Conservation (phyloP, 2,888 invertebrate species). For the Digitonthophagus gazella region DNA sequence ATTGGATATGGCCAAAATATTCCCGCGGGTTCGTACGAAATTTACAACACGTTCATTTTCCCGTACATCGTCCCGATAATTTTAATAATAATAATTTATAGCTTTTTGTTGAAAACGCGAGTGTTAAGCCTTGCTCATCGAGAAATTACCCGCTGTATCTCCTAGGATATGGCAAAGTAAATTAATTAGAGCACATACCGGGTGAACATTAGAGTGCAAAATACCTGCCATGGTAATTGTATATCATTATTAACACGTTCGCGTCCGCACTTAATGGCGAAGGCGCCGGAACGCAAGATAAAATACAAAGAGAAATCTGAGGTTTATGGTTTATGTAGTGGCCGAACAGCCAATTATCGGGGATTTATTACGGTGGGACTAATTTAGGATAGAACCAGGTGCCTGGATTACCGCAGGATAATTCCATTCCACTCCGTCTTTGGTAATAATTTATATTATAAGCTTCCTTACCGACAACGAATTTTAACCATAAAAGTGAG, state of each 20-base stretch:
- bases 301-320: slow-evolving; percentile 41
- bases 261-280: slow-evolving; percentile 21
- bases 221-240: slow-evolving; percentile 21
- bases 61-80: not conserved
- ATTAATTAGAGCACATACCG: slow-evolving; percentile 6
- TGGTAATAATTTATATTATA: slow-evolving; percentile 14
- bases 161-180: slow-evolving; percentile 5
- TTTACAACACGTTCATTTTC: not conserved
- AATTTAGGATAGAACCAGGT: slow-evolving; percentile 49
- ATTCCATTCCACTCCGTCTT: slow-evolving; percentile 36
- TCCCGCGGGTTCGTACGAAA: not conserved
- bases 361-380: slow-evolving; percentile 50
- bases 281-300: slow-evolving; percentile 25
- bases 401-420: slow-evolving; percentile 45
- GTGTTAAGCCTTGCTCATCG: not conserved
- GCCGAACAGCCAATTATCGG: slow-evolving; percentile 49
- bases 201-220: slow-evolving; percentile 13
- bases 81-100: not conserved
- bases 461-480: not conserved
- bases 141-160: not conserved
- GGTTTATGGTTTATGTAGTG: slow-evolving; percentile 47
- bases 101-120: not conserved
- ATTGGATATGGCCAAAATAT: not conserved
- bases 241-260: slow-evolving; percentile 24
- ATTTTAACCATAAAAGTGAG: not conserved